Evolutionary conservation across 2,113 vertebrate species (phyloP).

Genomic region (Perognathus longimembris): DNA sequence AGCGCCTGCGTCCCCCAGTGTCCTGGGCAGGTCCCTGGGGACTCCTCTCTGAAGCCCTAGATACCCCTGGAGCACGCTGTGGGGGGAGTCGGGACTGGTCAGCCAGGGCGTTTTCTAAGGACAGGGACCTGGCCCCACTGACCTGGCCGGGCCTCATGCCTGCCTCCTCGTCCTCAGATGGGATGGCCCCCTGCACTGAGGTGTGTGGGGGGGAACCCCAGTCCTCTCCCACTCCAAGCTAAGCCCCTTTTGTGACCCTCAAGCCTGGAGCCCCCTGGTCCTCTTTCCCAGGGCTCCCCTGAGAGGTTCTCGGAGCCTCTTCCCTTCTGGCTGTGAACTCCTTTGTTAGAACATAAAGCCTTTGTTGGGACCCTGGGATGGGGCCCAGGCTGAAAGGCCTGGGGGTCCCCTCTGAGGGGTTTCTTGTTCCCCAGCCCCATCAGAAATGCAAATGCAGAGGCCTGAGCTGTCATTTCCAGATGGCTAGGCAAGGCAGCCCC

Average conservation of each 20-base stretch:
- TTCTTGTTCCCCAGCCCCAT: slow-evolving; percentile 63
- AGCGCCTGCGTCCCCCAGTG: too few relatives aligned
- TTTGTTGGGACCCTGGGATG: slow-evolving; percentile 60
- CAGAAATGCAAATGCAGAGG: slow-evolving; percentile 72
- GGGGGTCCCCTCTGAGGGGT: not conserved
- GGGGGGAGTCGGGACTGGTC: too few relatives aligned
- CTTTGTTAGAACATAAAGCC: slow-evolving; percentile 74
- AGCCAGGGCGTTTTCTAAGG: too few relatives aligned
- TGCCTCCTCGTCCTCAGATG: not conserved
- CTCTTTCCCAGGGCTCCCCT: slow-evolving; percentile 76
- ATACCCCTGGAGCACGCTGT: too few relatives aligned
- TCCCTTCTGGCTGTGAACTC: slow-evolving; percentile 78
- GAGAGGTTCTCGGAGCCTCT: slow-evolving; percentile 29
- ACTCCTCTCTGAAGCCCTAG: too few relatives aligned
- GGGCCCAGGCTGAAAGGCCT: slow-evolving; percentile 58
- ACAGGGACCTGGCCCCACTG: too few relatives aligned
- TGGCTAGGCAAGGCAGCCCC: not conserved
- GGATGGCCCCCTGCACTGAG: not conserved
- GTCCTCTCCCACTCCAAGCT: slow-evolving; percentile 17
- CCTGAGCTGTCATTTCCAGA: slow-evolving; percentile 10
- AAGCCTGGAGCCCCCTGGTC: slow-evolving; percentile 58
- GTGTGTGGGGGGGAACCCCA: slow-evolving; percentile 5
- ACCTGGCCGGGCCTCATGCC: too few relatives aligned
- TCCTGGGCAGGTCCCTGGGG: not conserved
- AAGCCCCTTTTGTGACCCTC: slow-evolving; percentile 73